phyloP scores from a whole-genome alignment of 2,888 invertebrate genomes.

The Glyphotaelius pellucidus region DNA sequence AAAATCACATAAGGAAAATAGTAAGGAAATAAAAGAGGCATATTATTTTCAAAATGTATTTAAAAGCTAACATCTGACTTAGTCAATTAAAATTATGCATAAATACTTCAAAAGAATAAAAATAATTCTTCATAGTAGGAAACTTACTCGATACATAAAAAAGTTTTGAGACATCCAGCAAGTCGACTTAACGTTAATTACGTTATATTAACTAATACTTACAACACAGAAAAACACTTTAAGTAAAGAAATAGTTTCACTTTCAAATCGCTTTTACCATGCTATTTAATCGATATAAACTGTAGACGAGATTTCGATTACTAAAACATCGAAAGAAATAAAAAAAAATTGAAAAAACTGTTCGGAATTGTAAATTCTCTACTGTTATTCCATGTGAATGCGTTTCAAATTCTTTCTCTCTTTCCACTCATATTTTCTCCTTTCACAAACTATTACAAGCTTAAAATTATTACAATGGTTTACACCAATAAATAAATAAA shows the following conservation, averaged over 20 bases:
- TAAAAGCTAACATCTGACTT: slow-evolving; percentile 49
- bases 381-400: not conserved
- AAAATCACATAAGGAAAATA: not conserved
- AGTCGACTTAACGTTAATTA: not conserved
- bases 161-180: slow-evolving; percentile 54
- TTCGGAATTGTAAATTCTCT: not conserved
- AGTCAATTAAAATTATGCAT: slow-evolving; percentile 29
- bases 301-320: not conserved
- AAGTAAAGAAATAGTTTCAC: not conserved
- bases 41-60: slow-evolving; percentile 51
- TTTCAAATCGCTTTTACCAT: not conserved
- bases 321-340: not conserved
- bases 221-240: not conserved
- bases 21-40: slow-evolving; percentile 22
- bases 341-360: not conserved
- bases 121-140: slow-evolving; percentile 11
- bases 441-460: slow-evolving; percentile 3
- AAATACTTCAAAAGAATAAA: slow-evolving; percentile 19
- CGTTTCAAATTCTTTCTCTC: not conserved
- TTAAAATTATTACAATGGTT: not conserved
- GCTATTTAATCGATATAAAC: not conserved
- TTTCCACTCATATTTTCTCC: not conserved
- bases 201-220: not conserved
- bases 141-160: slow-evolving; percentile 47
- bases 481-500: slow-evolving; percentile 33